Evolutionary conservation across 2,113 vertebrate species (phyloP).

Genomic region (Cinclus cinclus): DNA sequence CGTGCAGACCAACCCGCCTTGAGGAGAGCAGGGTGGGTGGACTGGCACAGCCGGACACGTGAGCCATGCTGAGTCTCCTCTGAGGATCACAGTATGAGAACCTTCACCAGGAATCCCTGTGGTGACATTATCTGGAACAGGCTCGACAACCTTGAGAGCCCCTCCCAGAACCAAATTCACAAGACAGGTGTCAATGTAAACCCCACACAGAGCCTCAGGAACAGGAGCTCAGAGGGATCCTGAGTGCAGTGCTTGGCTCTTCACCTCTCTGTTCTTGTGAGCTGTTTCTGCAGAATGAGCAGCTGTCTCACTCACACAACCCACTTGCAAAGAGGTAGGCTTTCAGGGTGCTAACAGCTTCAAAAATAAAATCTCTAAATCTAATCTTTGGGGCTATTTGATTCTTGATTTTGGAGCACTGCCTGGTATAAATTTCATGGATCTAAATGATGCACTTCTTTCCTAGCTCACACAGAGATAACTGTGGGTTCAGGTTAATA

Average conservation of each 20-base stretch:
- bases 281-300: not conserved
- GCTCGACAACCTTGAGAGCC: fast-evolving
- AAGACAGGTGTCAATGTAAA: not conserved
- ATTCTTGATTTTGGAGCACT: not conserved
- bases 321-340: not conserved
- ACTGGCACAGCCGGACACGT: not conserved
- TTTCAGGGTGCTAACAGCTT: not conserved
- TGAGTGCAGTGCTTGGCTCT: not conserved
- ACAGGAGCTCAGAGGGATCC: not conserved
- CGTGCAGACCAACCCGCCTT: not conserved
- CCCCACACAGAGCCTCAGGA: not conserved
- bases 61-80: not conserved
- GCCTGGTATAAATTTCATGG: not conserved
- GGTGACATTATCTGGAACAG: not conserved
- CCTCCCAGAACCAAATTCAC: not conserved
- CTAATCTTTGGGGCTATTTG: not conserved
- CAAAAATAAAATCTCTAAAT: not conserved
- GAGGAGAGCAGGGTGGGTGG: not conserved
- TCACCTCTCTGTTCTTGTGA: not conserved
- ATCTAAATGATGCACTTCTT: not conserved
- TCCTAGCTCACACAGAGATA: not conserved
- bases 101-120: not conserved
- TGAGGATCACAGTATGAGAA: not conserved
- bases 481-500: not conserved
- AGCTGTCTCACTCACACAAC: not conserved